Evolutionary conservation across 2,888 invertebrate genomes (phyloP), one percentile per base, ranked within the genome.

Genomic region (Eilema depressum): DNA sequence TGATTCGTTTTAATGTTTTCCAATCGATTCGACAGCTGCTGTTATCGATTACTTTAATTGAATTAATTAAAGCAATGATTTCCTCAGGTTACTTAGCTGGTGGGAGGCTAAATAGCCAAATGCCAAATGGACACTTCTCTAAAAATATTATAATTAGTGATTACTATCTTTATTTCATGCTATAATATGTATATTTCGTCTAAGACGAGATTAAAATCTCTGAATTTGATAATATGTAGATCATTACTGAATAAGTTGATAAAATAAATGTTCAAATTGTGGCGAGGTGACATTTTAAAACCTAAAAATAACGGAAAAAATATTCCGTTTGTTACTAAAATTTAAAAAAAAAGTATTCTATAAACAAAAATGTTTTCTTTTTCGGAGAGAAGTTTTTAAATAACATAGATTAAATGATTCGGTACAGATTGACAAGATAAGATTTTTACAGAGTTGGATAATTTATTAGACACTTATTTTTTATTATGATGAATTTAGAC

Each of bases 21-120:
- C 80, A 69, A 75, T 69, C 80, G 69, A 72, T 72, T 80, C 73
- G 78, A 75, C 80, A 80, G 78, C 67, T 75, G 80, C 69, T 75
- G 80, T 74, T 74, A 76, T 80, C 69, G 62, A 70, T 73, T 53
- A 69, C 59, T 80, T 76, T 75, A 76, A 78, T 76, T 78, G 76
- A 80, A 80, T 75, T 80, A 73, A 78, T 80, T 74, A 78, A 75
- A 73, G 74, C 67, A 80, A 78, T 73, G 71, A 80, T 70, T 66
- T 53, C 67, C 66, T 71, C 61, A 66, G 53, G 73, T 75, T 61
- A 62, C 63, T 68, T 75, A 67, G 74, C 61, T 25, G n/a, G 33
- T 37, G 33, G 12, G 76, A 68, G 67, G 72, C 72, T 74, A 75
- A 71, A 74, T 77, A 70, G 66, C 68, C 72, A 70, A 62, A 75